These are phyloP conservation scores for Catagonus wagneri DNA, from an alignment of 2,113 vertebrate species.

Conservation along the genomic window DNA sequence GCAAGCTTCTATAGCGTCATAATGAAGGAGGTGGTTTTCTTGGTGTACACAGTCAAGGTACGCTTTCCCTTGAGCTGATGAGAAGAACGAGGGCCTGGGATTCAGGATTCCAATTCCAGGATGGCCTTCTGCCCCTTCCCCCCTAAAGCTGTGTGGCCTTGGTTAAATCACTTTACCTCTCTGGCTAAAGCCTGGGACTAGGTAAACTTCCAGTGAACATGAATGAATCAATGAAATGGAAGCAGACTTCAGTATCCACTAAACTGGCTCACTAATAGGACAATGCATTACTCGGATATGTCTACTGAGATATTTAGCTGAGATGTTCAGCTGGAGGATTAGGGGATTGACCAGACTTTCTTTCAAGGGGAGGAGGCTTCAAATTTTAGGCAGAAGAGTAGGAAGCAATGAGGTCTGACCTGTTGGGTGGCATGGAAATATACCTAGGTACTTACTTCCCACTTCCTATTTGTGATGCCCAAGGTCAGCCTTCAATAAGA, in stretches of 20 bases:
- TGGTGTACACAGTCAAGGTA: background rate
- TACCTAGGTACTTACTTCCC: background rate
- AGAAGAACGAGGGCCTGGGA: background rate
- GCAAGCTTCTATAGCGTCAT: background rate
- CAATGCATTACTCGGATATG: background rate
- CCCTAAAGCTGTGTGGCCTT: background rate
- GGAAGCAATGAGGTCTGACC: background rate
- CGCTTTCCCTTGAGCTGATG: background rate
- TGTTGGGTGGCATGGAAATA: background rate
- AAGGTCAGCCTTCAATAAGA: background rate
- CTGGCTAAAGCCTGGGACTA: background rate
- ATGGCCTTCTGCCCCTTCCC: background rate
- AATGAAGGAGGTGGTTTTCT: background rate
- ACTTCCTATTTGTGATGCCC: background rate
- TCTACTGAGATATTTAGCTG: rapidly evolving
- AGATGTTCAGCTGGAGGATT: rapidly evolving
- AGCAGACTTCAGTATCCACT: background rate
- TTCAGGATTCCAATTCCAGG: background rate
- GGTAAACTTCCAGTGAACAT: background rate
- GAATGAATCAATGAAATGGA: background rate
- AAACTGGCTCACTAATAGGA: background rate
- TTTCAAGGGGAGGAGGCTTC: background rate
- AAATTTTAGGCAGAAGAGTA: background rate
- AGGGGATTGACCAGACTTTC: background rate
- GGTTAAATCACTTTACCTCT: background rate